These are phyloP conservation scores for Mirza zaza DNA, from an alignment of 2,113 vertebrate species.

Conservation along the genomic window DNA sequence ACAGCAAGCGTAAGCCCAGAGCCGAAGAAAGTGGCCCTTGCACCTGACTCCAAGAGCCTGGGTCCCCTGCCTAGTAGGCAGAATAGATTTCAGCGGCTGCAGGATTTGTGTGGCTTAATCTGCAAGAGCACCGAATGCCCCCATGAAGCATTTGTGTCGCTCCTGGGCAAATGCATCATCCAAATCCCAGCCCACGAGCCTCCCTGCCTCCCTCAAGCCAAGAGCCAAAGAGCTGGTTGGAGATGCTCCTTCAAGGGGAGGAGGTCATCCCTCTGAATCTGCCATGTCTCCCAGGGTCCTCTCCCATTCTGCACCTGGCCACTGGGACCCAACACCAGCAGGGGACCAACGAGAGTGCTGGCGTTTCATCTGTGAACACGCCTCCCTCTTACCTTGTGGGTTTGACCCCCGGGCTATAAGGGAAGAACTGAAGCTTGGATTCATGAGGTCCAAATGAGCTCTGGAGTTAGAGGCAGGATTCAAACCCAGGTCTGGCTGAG, in stretches of 20 bases:
- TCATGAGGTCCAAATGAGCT: background rate
- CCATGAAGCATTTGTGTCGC: background rate
- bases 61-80: conserved; percentile 76
- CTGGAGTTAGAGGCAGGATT: background rate
- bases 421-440: background rate
- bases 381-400: accelerated
- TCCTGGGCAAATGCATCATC: accelerated
- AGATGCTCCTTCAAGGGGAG: background rate
- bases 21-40: conserved; percentile 76
- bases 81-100: conserved; percentile 75
- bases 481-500: background rate
- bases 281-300: background rate
- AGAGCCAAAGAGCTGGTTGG: background rate
- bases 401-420: accelerated
- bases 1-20: conserved; percentile 82
- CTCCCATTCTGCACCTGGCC: background rate
- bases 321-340: accelerated
- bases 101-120: conserved; percentile 77
- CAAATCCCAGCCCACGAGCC: background rate
- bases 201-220: background rate
- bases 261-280: background rate
- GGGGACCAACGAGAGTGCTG: accelerated
- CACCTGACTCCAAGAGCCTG: conserved; percentile 77
- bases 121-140: background rate
- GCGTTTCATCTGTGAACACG: accelerated